Percentiles rank a stretch among this genome's conserved stretches.
Conservation (phyloP, 2,888 invertebrate genomes). For the Trichogramma evanescens region DNA sequence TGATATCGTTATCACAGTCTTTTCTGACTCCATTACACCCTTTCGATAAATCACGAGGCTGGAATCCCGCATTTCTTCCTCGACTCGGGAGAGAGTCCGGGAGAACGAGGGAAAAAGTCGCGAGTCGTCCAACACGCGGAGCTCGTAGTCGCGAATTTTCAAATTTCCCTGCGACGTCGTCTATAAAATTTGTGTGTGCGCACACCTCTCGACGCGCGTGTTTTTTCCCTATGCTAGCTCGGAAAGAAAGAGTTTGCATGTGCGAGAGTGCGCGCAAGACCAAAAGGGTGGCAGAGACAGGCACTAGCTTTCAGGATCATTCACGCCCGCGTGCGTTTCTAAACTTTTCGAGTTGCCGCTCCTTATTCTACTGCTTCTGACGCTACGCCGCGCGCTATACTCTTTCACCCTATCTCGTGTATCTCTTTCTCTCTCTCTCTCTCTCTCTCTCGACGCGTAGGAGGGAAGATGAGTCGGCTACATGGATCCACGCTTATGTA, state of each 20-base stretch:
- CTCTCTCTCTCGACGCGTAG: too few relatives aligned
- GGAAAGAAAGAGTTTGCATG: not conserved
- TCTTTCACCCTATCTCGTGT: too few relatives aligned
- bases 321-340: slow-evolving; percentile 15
- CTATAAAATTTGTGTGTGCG: not conserved
- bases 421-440: too few relatives aligned
- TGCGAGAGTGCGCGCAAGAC: not conserved
- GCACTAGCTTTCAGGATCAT: slow-evolving; percentile 9
- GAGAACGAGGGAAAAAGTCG: not conserved
- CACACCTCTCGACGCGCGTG: slow-evolving; percentile 5
- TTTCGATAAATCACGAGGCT: slow-evolving; percentile 18
- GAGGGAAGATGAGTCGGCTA: too few relatives aligned
- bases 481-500: too few relatives aligned
- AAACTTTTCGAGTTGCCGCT: slow-evolving; percentile 6
- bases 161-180: slow-evolving; percentile 8
- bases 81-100: not conserved
- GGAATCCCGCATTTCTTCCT: not conserved
- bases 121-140: not conserved
- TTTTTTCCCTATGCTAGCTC: slow-evolving; percentile 16
- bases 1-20: not conserved
- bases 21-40: slow-evolving; percentile 15
- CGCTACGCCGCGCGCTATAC: too few relatives aligned
- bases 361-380: too few relatives aligned
- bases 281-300: not conserved
- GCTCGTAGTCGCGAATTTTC: slow-evolving; percentile 16